A percentile compares a stretch with the other conserved stretches of the same genome.
Evolutionary conservation across 2,113 vertebrate species (phyloP).

Genomic region (Xyrauchen texanus): DNA sequence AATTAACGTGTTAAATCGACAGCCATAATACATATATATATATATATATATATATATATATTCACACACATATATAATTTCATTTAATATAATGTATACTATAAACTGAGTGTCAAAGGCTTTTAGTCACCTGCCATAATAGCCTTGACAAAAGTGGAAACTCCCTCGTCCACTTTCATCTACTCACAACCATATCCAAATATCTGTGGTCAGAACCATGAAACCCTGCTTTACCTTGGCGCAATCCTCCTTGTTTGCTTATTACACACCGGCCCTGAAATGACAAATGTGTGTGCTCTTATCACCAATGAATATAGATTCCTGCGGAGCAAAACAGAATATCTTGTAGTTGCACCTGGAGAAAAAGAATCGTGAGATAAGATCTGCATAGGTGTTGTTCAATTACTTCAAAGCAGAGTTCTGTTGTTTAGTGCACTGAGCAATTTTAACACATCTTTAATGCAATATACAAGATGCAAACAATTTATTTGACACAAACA

Average conservation of each 20-base stretch:
- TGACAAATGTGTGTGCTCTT: conserved; percentile 62
- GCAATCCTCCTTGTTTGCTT: conserved; percentile 50
- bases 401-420: conserved; percentile 33
- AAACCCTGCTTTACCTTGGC: conserved; percentile 35
- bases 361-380: conserved; percentile 38
- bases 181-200: neutral
- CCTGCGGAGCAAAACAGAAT: conserved; percentile 53
- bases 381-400: conserved; percentile 42
- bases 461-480: neutral
- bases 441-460: conserved; percentile 17
- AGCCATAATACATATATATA: no score
- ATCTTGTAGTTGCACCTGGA: conserved; percentile 45
- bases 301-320: conserved; percentile 62
- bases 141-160: no score
- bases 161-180: neutral
- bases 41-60: no score
- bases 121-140: neutral
- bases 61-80: no score
- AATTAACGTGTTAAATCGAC: no score
- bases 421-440: conserved; percentile 22
- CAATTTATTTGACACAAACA: neutral
- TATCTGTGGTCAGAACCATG: conserved; percentile 2
- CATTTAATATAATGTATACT: no score
- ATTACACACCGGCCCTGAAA: conserved; percentile 57
- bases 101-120: no score